Base-by-base conservation (phyloP, 2,888 invertebrate species). In the Chrysodeixis includens region DNA sequence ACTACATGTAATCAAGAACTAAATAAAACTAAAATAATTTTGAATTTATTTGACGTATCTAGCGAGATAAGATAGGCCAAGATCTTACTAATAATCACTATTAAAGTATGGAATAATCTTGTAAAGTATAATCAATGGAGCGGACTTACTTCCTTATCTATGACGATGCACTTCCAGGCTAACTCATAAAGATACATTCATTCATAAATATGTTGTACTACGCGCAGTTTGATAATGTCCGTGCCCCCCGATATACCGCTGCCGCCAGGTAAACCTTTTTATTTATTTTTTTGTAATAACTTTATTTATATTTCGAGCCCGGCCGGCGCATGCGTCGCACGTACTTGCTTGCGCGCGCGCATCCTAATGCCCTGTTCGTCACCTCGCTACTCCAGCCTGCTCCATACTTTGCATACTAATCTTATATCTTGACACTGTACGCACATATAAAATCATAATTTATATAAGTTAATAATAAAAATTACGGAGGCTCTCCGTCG, bases 371-470 rank as follows among this genome's bases (percentile, higher is more conserved):
- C 76, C 80, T 87, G 81, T 87, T 94, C 90, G 93, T 90, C 94
- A 94, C 94, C 92, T 94, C 91, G 83, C 83, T 81, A 81, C 84
- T 80, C 82, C 74, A 81, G 69, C 84, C 85, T 81, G 83, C 84
- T 62, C 81, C 86, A 85, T 81, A 88, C 82, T 88, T 89, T 90
- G 94, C 92, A 94, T 94, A 93, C 92, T 91, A 93, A 94, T 90
- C 67, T 71, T 32, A 58, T 67, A 67, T 66, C 67, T 66, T 62
- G 65, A 77, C 79, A 77, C 74, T 74, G 74, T 69, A 71, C 73
- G 78, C 74, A 79, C 75, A 79, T 79, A 83, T 83, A 82, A 83
- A 83, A 83, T 83, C 68, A 83, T 85, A 84, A 81, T 81, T 83
- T 83, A 82, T 78, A 76, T 57, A 68, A 71, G 69, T 70, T 64